Conservation (phyloP, 2,888 invertebrate species). For the Drosophila differens region DNA sequence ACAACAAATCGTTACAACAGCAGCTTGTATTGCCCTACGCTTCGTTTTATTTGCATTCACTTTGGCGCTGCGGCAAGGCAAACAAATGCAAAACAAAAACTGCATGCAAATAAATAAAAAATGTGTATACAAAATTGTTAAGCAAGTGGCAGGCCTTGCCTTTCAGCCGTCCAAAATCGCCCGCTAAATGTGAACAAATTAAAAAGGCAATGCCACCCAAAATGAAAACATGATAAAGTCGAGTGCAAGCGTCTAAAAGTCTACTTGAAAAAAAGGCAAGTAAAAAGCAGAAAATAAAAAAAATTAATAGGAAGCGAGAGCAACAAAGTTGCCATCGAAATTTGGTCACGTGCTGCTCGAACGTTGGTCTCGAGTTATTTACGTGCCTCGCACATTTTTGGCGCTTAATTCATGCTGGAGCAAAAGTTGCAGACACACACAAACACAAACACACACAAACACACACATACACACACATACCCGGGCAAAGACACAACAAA, state of each 20-base stretch:
- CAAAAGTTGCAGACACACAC: conserved; percentile 51
- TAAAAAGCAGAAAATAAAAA: not conserved
- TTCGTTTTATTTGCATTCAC: conserved; percentile 74
- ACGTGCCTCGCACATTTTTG: conserved; percentile 76
- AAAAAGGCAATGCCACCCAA: conserved; percentile 61
- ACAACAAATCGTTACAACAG: conserved; percentile 33
- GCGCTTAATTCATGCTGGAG: conserved; percentile 66
- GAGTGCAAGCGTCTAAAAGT: conserved; percentile 45
- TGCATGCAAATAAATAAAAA: conserved; percentile 44
- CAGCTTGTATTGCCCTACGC: conserved; percentile 66
- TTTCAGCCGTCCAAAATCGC: conserved; percentile 1
- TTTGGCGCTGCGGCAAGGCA: conserved; percentile 52
- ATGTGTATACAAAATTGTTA: conserved; percentile 23
- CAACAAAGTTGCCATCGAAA: conserved; percentile 72
- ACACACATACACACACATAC: not conserved
- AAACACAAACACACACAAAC: not conserved
- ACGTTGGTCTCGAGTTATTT: conserved; percentile 65
- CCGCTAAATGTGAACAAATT: conserved; percentile 64
- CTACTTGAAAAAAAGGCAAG: conserved; percentile 1
- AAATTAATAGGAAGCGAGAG: conserved; percentile 7
- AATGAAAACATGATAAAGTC: conserved; percentile 75
- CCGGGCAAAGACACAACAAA: conserved; percentile 27
- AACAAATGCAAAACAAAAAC: conserved; percentile 22
- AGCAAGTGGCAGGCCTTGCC: conserved; percentile 6
- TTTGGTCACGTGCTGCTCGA: conserved; percentile 72